Evolutionary conservation across 2,113 vertebrate genomes (phyloP), one percentile per base, ranked within the genome.

Genomic region (Thalassarche chlororhynchos): DNA sequence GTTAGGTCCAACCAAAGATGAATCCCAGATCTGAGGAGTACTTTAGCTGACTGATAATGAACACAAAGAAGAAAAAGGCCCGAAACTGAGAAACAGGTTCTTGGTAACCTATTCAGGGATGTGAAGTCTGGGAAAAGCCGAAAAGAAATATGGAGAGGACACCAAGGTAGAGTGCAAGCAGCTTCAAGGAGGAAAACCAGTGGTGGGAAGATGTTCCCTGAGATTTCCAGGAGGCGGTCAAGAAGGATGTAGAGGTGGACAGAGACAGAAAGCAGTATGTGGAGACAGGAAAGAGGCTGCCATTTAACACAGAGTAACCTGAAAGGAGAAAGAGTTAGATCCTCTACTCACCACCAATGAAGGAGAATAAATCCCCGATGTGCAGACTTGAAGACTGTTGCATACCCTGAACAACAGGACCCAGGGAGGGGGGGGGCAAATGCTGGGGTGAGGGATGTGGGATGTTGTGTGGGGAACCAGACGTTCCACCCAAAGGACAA

Each of bases 401-500:
- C 19, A 47, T 23, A 70, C 17, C 23, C 55, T 44, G 51, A 66
- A 58, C 18, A 54, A 23, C 21, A 60, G 25, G 26, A 6, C 6
- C 9, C 8, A 6, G 15, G 28, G 9, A 25, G 3, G 4, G 16
- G 25, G 25, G 2, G 24, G 9, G 0, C 23, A 74, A 46, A 44
- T 58, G 6, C 11, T 47, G 51, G 12, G 21, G 5, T 66, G 21
- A 8, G 1, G 51, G 6, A 10, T 4, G 6, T 40, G 29, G 24
- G 8, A 19, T 57, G 21, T 38, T 69, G 10, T 25, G 10, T 49
- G 28, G 7, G 19, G 18, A 82, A 64, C 5, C 28, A 77, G 46
- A 16, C 0, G 0, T 75, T 77, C 62, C 34, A 12, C 31, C 17
- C 14, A 5, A 82, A 62, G 20, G 32, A 29, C 24, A 28, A 40